Conservation (phyloP, 30 jellyfish, hydroid and myxozoan species). For the Sanderia malayensis region DNA sequence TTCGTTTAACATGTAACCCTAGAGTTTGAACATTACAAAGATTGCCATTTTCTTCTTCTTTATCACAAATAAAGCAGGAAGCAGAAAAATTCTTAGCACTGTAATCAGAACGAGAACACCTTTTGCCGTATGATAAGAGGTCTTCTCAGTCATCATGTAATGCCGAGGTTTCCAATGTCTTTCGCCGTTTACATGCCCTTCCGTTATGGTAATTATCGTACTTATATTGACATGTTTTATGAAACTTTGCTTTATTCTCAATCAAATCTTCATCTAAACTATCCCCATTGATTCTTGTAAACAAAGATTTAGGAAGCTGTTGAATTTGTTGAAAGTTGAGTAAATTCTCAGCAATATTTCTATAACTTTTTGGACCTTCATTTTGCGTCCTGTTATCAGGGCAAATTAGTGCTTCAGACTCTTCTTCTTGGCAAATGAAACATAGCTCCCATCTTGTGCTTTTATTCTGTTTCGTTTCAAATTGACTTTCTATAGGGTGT, state of each 20-base stretch:
- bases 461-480: too few relatives aligned
- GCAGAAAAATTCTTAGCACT: not conserved
- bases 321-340: conserved; percentile 12
- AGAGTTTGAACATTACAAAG: conserved; percentile 25
- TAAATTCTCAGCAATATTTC: conserved; percentile 18
- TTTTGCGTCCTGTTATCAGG: conserved; percentile 12
- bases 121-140: not conserved
- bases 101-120: not conserved
- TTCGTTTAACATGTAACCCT: not conserved
- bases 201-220: not conserved
- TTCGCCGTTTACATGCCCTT: conserved; percentile 2
- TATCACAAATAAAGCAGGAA: conserved; percentile 18
- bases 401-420: not conserved
- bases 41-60: conserved; percentile 22
- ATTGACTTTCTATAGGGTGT: too few relatives aligned
- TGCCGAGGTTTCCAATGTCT: not conserved
- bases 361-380: conserved; percentile 13
- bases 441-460: too few relatives aligned
- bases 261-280: conserved; percentile 17
- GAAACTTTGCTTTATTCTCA: conserved; percentile 19
- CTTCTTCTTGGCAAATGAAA: too few relatives aligned
- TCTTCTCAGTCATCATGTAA: not conserved
- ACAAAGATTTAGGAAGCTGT: conserved; percentile 16
- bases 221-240: conserved; percentile 3
- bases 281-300: conserved; percentile 9